phyloP scores from a whole-genome alignment of 1,140 invertebrate species.

The Bradynema listronoti region DNA sequence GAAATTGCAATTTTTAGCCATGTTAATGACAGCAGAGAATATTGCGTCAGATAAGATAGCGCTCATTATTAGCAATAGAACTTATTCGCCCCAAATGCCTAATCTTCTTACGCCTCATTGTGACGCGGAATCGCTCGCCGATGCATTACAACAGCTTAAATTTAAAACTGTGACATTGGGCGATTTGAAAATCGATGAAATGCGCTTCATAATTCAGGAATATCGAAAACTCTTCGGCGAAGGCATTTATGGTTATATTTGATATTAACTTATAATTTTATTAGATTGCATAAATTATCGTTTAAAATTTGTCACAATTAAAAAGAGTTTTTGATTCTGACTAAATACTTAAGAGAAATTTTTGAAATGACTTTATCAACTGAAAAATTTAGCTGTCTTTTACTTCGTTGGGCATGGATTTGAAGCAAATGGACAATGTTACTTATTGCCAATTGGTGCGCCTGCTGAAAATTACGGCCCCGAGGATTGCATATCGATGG shows the following conservation, averaged over 20 bases:
- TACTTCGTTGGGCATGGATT: constrained; percentile 62
- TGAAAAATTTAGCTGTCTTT: constrained; percentile 59
- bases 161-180: constrained; percentile 61
- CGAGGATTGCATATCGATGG: constrained; percentile 52
- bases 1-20: constrained; percentile 7
- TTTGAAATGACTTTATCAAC: constrained; percentile 3
- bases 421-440: constrained; percentile 60
- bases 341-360: not conserved
- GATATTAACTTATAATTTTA: too few relatives aligned
- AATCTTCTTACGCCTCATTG: constrained; percentile 58
- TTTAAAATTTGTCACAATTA: too few relatives aligned
- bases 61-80: constrained; percentile 60
- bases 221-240: constrained; percentile 59
- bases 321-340: too few relatives aligned
- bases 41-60: constrained; percentile 61
- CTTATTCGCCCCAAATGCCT: constrained; percentile 57
- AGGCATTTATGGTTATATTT: constrained; percentile 61
- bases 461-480: constrained; percentile 56
- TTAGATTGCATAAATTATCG: too few relatives aligned
- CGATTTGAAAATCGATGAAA: constrained; percentile 60
- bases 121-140: constrained; percentile 58
- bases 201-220: constrained; percentile 59
- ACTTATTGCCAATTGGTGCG: constrained; percentile 60
- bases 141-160: constrained; percentile 54
- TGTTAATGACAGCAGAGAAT: constrained; percentile 23